These are phyloP conservation scores for Bombus waltoni DNA, from an alignment of 1,140 invertebrate genomes.

Conservation along the genomic window DNA sequence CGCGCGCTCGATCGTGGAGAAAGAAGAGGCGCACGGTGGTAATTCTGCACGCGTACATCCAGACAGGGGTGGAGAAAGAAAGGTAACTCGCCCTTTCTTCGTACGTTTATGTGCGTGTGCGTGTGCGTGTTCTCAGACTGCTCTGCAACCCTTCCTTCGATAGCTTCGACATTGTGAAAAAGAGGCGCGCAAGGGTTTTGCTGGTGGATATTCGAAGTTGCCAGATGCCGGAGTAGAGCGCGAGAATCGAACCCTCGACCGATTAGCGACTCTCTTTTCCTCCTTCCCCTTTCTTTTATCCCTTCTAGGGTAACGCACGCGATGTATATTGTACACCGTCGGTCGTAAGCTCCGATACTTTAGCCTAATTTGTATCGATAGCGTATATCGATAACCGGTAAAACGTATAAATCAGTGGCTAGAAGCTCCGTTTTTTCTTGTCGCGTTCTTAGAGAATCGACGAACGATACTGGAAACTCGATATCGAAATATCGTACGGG, in stretches of 20 bases:
- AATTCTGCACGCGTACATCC: not conserved
- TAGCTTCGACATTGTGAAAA: conserved; percentile 34
- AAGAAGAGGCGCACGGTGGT: not conserved
- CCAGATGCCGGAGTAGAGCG: conserved; percentile 35
- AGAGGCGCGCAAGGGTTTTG: conserved; percentile 42
- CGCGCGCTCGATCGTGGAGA: conserved; percentile 5
- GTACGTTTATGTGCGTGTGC: no score
- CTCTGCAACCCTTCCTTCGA: conserved; percentile 47
- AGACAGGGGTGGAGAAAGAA: conserved; percentile 8
- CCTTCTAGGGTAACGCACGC: not conserved
- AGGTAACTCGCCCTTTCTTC: not conserved
- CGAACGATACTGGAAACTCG: no score
- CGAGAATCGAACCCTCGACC: conserved; percentile 41
- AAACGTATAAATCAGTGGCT: no score
- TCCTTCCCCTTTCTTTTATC: not conserved
- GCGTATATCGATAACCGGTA: no score
- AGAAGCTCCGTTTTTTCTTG: no score
- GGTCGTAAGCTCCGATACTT: not conserved
- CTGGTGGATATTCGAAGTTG: conserved; percentile 50
- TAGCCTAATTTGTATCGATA: not conserved
- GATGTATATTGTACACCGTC: not conserved
- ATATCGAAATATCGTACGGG: no score
- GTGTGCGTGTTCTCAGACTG: conserved; percentile 32
- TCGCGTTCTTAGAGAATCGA: no score
- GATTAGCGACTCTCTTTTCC: conserved; percentile 46